Base-by-base conservation (phyloP, 2,888 invertebrate genomes). In the Nemoura dubitans region DNA sequence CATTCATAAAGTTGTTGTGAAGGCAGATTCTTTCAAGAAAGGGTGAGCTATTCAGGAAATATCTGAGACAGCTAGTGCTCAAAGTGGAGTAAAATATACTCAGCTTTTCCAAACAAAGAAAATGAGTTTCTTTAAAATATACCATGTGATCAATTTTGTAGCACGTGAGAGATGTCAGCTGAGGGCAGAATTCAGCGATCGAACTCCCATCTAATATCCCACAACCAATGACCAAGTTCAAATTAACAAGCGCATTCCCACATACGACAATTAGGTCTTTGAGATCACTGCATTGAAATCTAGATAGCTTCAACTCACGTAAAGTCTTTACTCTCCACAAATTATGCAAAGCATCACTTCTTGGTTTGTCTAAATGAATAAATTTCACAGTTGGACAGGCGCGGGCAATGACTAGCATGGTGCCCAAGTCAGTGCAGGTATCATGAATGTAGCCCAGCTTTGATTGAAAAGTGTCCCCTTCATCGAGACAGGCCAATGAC, bases 391-490 rank as follows among this genome's bases (percentile, higher is more conserved):
- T 90, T 0, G 95, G 95, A 90, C 95, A 95, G 0, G 94, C 90
- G 76, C 93, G 92, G 2, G 93, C 90, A 42, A 95, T 94, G 0
- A 94, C 93, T 88, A 93, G 93, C 90, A 95, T 93, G 0, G 93
- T 93, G 86, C 94, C 92, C 89, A 92, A 89, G 88, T 93, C 94
- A 0, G 95, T 95, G 88, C 92, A 92, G 0, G 94, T 94, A 89
- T 95, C 95, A 89, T 95, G 95, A 28, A 95, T 90, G 89, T 95
- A 95, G 88, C 94, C 94, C 59, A 95, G 89, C 89, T 94, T 95
- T n/a, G 94, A 94, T 91, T 59, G 6, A 21, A 59, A 59, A 92
- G 93, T 89, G 94, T 94, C 21, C 93, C 91, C 93, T 25, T 93
- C 92, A 88, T 92, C 91, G 30, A 95, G 92, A 88, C 93, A 92